Evolutionary conservation across 2,797 vertebrate genomes (phyloP).

Genomic region (Notamacropus eugenii): DNA sequence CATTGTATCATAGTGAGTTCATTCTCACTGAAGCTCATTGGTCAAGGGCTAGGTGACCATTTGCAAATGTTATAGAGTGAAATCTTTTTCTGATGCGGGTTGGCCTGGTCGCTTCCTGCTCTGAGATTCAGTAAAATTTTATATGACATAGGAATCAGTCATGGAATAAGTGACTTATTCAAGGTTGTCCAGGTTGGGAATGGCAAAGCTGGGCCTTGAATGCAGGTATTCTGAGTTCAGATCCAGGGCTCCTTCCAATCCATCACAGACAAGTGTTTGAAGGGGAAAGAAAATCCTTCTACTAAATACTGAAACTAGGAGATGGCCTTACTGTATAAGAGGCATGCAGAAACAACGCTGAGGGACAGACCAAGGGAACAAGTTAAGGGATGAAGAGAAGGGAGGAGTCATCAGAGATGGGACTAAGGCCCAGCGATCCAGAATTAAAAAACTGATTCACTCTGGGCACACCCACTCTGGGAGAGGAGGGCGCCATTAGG

Average conservation of each 20-base stretch:
- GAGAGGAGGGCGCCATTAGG: fast-evolving
- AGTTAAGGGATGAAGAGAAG: neutral
- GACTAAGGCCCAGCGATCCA: neutral
- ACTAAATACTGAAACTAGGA: neutral
- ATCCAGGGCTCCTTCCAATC: neutral
- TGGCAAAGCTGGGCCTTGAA: neutral
- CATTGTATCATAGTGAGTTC: neutral
- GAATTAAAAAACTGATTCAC: neutral
- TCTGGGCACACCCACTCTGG: fast-evolving
- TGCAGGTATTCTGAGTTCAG: neutral
- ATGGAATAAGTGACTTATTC: neutral
- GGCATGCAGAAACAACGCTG: neutral
- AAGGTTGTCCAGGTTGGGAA: neutral
- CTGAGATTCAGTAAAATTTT: neutral
- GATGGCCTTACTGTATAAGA: neutral
- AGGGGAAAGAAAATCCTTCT: neutral
- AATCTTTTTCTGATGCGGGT: neutral
- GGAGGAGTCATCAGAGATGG: too few species aligned
- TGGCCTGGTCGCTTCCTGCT: neutral
- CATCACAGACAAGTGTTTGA: neutral
- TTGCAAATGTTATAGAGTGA: neutral
- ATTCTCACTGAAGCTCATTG: neutral
- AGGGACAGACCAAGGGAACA: neutral
- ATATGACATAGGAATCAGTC: neutral
- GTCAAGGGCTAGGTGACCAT: neutral